Evolutionary conservation across 2,888 invertebrate species (phyloP).

Genomic region (Ischnus inquisitorius): DNA sequence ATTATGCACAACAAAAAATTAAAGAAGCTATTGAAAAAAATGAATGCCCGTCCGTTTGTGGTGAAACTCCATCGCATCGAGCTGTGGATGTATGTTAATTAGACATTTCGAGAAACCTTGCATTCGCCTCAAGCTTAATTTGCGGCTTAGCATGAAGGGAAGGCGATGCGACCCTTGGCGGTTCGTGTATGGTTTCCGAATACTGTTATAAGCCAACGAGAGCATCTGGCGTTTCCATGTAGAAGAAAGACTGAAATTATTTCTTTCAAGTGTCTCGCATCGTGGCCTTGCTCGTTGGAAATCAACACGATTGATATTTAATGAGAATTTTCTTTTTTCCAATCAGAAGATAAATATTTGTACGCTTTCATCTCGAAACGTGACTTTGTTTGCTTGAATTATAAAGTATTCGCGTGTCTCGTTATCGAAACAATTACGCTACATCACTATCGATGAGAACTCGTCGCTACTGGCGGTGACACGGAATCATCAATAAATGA

Average conservation of each 20-base stretch:
- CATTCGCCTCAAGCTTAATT: constrained; percentile 56
- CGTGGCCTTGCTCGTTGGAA: neutral
- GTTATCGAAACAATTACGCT: neutral
- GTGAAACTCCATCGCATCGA: neutral
- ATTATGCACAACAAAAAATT: neutral
- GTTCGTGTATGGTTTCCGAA: constrained; percentile 72
- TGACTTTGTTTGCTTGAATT: neutral
- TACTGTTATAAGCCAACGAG: constrained; percentile 65
- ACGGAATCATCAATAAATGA: constrained; percentile 51
- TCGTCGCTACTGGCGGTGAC: neutral
- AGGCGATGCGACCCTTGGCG: constrained; percentile 26
- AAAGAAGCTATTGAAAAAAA: neutral
- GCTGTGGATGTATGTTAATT: constrained; percentile 41
- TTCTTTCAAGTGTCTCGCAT: neutral
- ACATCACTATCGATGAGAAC: neutral
- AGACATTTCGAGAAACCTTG: constrained; percentile 60
- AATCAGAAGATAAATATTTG: too few relatives aligned
- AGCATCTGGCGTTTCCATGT: constrained; percentile 56
- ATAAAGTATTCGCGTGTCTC: neutral
- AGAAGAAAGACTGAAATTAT: neutral
- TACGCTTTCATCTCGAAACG: too few relatives aligned
- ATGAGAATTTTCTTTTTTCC: neutral
- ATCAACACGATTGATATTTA: neutral
- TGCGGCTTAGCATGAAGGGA: constrained; percentile 54
- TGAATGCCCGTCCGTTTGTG: too few relatives aligned